Conservation (phyloP, 2,888 invertebrate species). For the Lithosia quadra region DNA sequence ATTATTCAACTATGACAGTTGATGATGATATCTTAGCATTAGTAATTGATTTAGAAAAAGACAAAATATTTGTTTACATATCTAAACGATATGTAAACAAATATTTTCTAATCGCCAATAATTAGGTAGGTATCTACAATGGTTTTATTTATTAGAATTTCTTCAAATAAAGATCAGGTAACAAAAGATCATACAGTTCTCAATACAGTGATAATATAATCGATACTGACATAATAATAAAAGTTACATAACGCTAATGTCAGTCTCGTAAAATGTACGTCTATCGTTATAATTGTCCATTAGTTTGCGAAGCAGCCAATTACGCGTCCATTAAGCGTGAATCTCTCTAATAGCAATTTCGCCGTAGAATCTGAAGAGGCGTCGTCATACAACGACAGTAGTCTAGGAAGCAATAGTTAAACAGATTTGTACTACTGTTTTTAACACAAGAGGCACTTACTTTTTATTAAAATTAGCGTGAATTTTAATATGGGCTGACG, state of each 20-base stretch:
- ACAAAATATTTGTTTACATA: no score
- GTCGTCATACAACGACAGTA: conserved; percentile 27
- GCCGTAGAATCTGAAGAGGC: conserved; percentile 66
- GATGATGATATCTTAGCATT: neutral
- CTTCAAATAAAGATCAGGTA: no score
- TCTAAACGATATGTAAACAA: no score
- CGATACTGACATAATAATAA: conserved; percentile 34
- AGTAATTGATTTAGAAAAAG: neutral
- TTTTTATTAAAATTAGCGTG: neutral
- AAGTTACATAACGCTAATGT: conserved; percentile 61
- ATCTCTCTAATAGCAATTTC: conserved; percentile 84
- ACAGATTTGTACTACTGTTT: neutral
- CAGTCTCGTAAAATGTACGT: conserved; percentile 69
- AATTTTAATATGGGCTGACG: neutral
- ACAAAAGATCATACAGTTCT: no score
- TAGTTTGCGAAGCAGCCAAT: conserved; percentile 84
- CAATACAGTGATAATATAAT: conserved; percentile 5
- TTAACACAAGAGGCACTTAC: neutral
- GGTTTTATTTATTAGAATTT: no score
- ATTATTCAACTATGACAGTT: neutral
- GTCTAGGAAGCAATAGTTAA: conserved; percentile 21
- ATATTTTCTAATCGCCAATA: no score
- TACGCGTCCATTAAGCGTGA: conserved; percentile 83
- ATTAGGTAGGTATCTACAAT: no score
- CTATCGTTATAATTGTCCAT: conserved; percentile 82